Base-by-base conservation (phyloP, 2,797 vertebrate species). In the Eospalax fontanierii region DNA sequence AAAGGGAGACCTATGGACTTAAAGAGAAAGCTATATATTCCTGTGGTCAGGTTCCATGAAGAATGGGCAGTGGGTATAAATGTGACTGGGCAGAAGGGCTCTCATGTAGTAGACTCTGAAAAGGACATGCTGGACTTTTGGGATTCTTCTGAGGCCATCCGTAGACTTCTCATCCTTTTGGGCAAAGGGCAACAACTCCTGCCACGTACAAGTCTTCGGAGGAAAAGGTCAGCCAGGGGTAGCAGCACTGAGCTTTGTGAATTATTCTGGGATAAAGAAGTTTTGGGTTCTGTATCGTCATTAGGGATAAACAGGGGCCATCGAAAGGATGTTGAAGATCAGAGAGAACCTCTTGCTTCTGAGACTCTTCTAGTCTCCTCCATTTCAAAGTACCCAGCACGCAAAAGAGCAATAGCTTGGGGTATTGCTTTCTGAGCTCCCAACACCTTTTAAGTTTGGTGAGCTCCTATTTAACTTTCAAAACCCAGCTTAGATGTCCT, bases 381-480 rank as follows among this genome's bases (percentile, higher is more conserved):
- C 33, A 28, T 4, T 28, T 87, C 63, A 33, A 38, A 35, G 22
- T 76, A 26, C 21, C 76, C 28, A 33, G 22, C 21, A 33, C 76
- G 50, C 26, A 46, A 18, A 10, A 16, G 1, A n/a, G 14, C 10
- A 26, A 26, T 33, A 24, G 16, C 68, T 86, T 24, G 1, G 1
- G 7, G 6, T 38, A 28, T 90, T 19, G 12, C 40, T 35, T 81
- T 73, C 66, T 89, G 35, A 35, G 46, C 22, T 76, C 26, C 8
- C 15, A 65, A 7, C 6, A 14, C 9, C 74, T 80, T 83, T 10
- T 38, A 4, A 16, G 54, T 85, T 78, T 89, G 21, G 38, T 84
- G 38, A 74, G 92, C 28, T 90, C 38, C 9, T 81, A 35, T 54
- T 82, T 30, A 46, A 30, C 21, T 54, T 96, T 81, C 16, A 84